Evolutionary conservation across 2,888 invertebrate genomes (phyloP), one percentile per base, ranked within the genome.

Genomic region (Holacanthella duospinosa): DNA sequence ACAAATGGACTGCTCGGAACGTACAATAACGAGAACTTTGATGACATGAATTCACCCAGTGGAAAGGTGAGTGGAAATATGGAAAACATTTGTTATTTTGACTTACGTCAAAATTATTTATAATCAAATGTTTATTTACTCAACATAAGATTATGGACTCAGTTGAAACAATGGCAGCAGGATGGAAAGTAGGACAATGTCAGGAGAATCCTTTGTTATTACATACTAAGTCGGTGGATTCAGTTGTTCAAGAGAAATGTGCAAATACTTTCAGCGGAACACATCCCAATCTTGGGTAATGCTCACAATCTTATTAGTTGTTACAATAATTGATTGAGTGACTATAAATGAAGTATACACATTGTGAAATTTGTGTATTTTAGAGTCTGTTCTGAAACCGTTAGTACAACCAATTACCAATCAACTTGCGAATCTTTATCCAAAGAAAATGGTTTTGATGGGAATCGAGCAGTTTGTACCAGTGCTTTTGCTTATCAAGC

Each of bases 1-100:
- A 80, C 88, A 2, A 86, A 87, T 19, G 93, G 95, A 75, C 82
- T 95, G 1, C 82, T 94, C 16, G 95, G 95, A 66, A 89, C 89
- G 73, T 90, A 87, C 64, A 92, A 93, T 82, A 86, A 89, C 74
- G 95, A 95, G 75, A 86, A 86, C 2, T 86, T 81, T 76, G 91
- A 93, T 75, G 95, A 95, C 77, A 86, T 86, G 77, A 83, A 84
- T 63, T 78, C 85, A 43, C 86, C 89, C 19, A 85, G 85, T 69
- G 88, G 89, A 74, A 85, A 85, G 78, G 84, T 89, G 74, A 77
- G 68, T 43, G 24, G 29, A 48, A 60, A 36, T 9, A 36, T n/a
- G n/a, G n/a, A n/a, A n/a, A n/a, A n/a, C 53, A 64, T 66, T 55
- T 44, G 12, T 19, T 12, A 43, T 43, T 43, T 43, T 16, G 43